Evolutionary conservation across 2,797 vertebrate species (phyloP).

Genomic region (Malacoctenus gilli): DNA sequence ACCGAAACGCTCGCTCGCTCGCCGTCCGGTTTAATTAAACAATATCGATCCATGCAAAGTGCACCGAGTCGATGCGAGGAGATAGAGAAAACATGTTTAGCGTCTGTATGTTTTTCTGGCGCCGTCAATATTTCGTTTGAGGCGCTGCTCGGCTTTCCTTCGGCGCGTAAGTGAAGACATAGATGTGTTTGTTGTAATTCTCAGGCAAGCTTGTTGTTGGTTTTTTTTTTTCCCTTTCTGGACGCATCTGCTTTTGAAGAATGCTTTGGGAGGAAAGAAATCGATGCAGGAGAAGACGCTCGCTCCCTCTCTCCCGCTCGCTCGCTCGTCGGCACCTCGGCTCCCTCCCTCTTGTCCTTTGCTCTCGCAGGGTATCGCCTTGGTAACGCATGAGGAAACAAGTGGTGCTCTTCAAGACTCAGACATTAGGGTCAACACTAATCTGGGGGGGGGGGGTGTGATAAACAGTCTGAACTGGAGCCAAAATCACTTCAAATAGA

Average conservation of each 20-base stretch:
- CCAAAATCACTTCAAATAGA: constrained; percentile 77
- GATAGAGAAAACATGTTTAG: constrained; percentile 17
- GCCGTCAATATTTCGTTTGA: no score
- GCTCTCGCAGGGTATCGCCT: constrained; percentile 75
- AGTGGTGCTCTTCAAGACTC: constrained; percentile 74
- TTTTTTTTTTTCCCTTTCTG: constrained; percentile 15
- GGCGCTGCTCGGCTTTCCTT: constrained; percentile 19
- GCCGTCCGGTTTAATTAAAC: constrained; percentile 59
- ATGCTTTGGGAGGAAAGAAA: constrained; percentile 28
- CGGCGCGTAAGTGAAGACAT: constrained; percentile 6
- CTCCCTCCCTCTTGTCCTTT: constrained; percentile 66
- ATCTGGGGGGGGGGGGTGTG: constrained; percentile 73
- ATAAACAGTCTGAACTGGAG: constrained; percentile 77
- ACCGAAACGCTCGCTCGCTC: constrained; percentile 20
- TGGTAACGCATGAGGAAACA: constrained; percentile 80
- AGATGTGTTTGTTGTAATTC: constrained; percentile 11
- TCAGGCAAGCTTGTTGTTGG: no score
- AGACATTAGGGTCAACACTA: constrained; percentile 78
- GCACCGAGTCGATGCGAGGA: constrained; percentile 25
- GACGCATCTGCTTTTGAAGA: constrained; percentile 47
- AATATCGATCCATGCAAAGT: constrained; percentile 46
- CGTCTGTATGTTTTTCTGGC: no score
- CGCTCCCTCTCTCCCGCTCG: constrained; percentile 27
- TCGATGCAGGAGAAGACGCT: constrained; percentile 35
- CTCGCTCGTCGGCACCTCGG: constrained; percentile 33